Percentiles rank a stretch among this genome's conserved stretches.
Conservation (phyloP, 1,140 invertebrate genomes). For the Drosophila orena region DNA sequence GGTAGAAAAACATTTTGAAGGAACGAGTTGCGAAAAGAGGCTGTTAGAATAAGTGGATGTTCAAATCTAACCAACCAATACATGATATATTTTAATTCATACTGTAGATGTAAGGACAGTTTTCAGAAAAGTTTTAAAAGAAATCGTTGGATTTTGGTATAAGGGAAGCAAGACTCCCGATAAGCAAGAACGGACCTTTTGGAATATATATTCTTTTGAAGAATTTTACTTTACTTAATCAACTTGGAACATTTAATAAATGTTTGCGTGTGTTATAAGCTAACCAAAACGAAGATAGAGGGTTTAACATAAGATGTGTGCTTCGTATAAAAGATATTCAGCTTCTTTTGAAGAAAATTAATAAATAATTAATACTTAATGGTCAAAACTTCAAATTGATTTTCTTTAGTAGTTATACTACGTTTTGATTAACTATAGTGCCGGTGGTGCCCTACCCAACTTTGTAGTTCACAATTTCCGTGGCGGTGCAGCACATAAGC, state of each 20-base stretch:
- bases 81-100: conserved; percentile 12
- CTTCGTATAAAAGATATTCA: conserved; percentile 21
- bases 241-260: conserved; percentile 25
- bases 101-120: conserved; percentile 1
- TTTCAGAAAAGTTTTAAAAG: conserved; percentile 28
- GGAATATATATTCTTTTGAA: conserved; percentile 35
- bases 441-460: background rate
- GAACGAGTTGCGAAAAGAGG: conserved; percentile 43
- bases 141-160: conserved; percentile 3
- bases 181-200: conserved; percentile 16
- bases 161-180: conserved; percentile 6
- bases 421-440: conserved; percentile 5
- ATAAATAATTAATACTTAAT: conserved; percentile 26
- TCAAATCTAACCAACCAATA: conserved; percentile 15
- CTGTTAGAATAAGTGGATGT: conserved; percentile 47
- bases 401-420: background rate
- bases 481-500: conserved; percentile 7
- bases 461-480: background rate
- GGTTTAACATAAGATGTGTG: background rate
- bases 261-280: conserved; percentile 34
- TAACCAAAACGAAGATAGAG: background rate
- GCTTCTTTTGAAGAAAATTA: conserved; percentile 41
- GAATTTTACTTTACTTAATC: conserved; percentile 20
- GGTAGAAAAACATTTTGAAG: background rate
- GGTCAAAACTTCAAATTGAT: background rate